Percentiles rank a stretch among this genome's conserved stretches.
Evolutionary conservation across 2,113 vertebrate species (phyloP).

Genomic region (Melanocharis versteri): DNA sequence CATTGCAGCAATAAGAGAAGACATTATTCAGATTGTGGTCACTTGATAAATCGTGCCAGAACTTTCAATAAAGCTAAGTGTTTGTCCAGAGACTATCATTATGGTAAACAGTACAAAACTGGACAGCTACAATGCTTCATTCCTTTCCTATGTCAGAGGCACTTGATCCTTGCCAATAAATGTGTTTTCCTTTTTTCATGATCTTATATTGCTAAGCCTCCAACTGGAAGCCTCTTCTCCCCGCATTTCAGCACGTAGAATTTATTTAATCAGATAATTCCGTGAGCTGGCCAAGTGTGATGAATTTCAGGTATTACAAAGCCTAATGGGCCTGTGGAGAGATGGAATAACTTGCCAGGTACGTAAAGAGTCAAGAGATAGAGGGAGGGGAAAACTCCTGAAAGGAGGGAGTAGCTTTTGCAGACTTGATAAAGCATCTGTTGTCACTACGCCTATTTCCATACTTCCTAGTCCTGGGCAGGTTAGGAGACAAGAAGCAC

Average conservation of each 20-base stretch:
- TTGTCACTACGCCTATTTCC: neutral
- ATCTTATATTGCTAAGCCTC: neutral
- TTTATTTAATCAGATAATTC: neutral
- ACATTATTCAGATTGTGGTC: slow-evolving; percentile 11
- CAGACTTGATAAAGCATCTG: neutral
- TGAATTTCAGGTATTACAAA: slow-evolving; percentile 10
- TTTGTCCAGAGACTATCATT: slow-evolving; percentile 37
- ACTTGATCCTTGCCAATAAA: neutral
- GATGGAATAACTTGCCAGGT: neutral
- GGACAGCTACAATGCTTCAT: neutral
- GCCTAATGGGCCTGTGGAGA: neutral
- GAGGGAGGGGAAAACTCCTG: neutral
- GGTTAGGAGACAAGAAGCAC: neutral
- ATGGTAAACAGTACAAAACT: slow-evolving; percentile 44
- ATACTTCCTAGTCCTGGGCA: neutral
- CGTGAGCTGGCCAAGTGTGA: neutral
- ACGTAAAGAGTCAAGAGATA: neutral
- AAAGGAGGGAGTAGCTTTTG: neutral
- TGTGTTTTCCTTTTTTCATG: slow-evolving; percentile 5
- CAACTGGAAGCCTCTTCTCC: neutral
- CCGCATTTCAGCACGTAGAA: neutral
- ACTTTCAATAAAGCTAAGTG: slow-evolving; percentile 18
- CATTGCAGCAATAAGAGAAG: neutral
- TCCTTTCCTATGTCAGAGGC: slow-evolving; percentile 39
- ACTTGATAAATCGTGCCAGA: slow-evolving; percentile 9